These are phyloP conservation scores for Martes martes DNA, from an alignment of 2,113 vertebrate species.

Conservation along the genomic window DNA sequence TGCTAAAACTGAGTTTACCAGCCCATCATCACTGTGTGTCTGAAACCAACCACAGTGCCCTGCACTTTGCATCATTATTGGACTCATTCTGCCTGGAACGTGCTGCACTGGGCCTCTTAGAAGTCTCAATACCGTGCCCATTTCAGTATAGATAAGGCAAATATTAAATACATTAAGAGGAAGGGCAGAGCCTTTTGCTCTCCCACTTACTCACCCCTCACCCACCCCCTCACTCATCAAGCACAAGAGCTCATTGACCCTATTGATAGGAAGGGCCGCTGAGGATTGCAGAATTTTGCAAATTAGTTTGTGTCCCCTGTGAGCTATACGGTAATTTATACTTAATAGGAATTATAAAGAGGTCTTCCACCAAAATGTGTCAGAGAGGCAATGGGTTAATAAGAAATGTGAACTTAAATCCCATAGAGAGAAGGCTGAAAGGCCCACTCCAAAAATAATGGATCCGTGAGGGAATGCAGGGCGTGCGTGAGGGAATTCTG, in stretches of 20 bases:
- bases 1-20: background rate
- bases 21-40: background rate
- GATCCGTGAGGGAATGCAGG: background rate
- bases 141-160: background rate
- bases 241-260: constrained; percentile 30
- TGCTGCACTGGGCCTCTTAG: background rate
- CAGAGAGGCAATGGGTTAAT: constrained; percentile 67
- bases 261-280: constrained; percentile 35
- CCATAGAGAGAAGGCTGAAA: constrained; percentile 28
- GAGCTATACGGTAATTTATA: constrained; percentile 59
- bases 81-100: background rate
- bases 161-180: constrained; percentile 16
- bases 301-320: constrained; percentile 58
- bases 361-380: constrained; percentile 61
- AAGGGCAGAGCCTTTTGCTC: background rate
- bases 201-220: background rate
- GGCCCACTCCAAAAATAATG: background rate
- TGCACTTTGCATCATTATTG: background rate
- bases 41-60: background rate
- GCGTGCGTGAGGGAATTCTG: background rate
- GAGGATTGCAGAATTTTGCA: constrained; percentile 56
- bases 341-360: constrained; percentile 69
- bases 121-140: background rate
- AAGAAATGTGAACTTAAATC: constrained; percentile 59
- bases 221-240: background rate